Base-by-base conservation (phyloP, 92 coral and sea anemone genomes). In the Hydrozoanthus gracilis region DNA sequence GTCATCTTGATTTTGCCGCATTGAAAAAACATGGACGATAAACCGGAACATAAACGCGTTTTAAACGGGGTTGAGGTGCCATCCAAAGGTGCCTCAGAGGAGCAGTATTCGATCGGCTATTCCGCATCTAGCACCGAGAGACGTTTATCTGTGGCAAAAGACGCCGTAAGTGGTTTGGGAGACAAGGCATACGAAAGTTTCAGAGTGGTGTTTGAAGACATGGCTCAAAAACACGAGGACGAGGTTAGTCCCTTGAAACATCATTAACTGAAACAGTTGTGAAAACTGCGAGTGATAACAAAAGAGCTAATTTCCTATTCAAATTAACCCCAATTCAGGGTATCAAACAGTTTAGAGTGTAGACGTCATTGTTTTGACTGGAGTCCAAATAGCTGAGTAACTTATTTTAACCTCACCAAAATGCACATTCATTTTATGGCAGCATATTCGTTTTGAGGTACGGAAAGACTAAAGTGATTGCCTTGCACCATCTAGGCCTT, bases 131-230 rank as follows among this genome's bases (percentile, higher is more conserved):
- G 15, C 52, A 78, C 82, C 4, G 93, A 91, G 79, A 83, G 79
- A 15, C 71, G 91, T 17, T 66, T 91, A 18, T 75, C 76, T 4
- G 86, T 87, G 48, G 93, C 93, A 16, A 82, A 90, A 62, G 93
- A 91, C 52, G 86, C 93, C 1, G 78, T 91, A 6, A 77, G 82
- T 64, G 93, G 93, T 50, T 65, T 91, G 15, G 93, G 93, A 13
- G 93, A 91, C 52, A 86, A 90, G 8, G 93, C 93, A 7, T 91
- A 78, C 62, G 78, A 84, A 51, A 86, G 87, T 39, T 91, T 91
- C 52, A 87, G 80, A 71, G 93, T 88, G 70, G 91, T 91, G 8
- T 88, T 91, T 79, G 93, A 91, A 64, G 89, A 90, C 4, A 88
- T 91, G 79, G 49, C 88, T 16, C 87, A 91, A 18, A 84, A 84